Percentiles rank a stretch among this genome's conserved stretches.
Conservation (phyloP, 2,113 vertebrate species). For the Neoarius graeffei region DNA sequence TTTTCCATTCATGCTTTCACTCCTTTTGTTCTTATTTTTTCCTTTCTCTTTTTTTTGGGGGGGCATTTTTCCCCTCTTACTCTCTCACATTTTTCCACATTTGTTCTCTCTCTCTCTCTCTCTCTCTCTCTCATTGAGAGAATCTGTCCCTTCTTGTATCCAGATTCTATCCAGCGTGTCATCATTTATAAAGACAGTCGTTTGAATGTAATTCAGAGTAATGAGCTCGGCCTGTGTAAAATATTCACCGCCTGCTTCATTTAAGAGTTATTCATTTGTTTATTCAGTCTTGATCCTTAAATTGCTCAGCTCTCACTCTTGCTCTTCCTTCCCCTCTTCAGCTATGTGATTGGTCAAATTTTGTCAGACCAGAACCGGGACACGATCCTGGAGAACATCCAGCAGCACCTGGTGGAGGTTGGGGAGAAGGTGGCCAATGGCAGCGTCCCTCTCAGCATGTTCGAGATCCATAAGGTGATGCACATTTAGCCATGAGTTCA, state of each 20-base stretch:
- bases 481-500: no score
- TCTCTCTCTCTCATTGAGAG: background rate
- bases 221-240: background rate
- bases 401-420: conserved; percentile 87
- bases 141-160: background rate
- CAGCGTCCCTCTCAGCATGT: conserved; percentile 80
- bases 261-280: background rate
- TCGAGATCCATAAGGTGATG: conserved; percentile 96
- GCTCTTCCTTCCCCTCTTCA: conserved; percentile 57
- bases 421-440: conserved; percentile 87
- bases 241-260: background rate
- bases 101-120: background rate
- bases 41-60: background rate
- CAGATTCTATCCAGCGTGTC: background rate
- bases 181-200: background rate
- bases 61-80: background rate
- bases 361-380: conserved; percentile 93
- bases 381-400: conserved; percentile 94
- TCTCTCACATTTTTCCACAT: background rate
- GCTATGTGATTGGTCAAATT: conserved; percentile 94
- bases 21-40: background rate
- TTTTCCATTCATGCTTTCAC: no score
- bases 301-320: conserved; percentile 15
- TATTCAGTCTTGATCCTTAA: background rate
- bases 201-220: background rate